Base-by-base conservation (phyloP, 2,888 invertebrate genomes). In the Spialia ferax region DNA sequence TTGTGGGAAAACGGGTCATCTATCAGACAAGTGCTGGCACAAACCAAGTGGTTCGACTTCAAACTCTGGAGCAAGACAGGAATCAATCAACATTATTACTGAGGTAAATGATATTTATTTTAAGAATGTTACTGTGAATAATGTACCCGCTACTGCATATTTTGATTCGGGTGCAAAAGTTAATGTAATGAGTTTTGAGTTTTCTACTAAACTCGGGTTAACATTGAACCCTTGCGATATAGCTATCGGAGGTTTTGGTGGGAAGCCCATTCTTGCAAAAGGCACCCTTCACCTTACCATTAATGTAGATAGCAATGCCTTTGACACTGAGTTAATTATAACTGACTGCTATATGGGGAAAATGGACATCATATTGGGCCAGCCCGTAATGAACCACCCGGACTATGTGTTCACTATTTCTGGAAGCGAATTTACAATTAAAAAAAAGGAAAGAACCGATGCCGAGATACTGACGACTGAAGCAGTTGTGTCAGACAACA, bases 41-140 rank as follows among this genome's bases (percentile, higher is more conserved):
- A 38, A 38, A 38, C 38, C 38, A 38, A 38, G 38, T 6, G 38
- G 38, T 38, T 38, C 38, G 38, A 38, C 38, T 38, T 38, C 38
- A 38, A 38, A 38, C 38, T 38, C 38, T n/a, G 38, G 38, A 38
- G n/a, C 38, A 38, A n/a, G 38, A 38, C 38, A 38, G 38, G 38
- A n/a, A 38, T 38, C 38, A 38, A n/a, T 38, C 38, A 38, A 38
- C 11, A n/a, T 38, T n/a, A 35, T 35, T 13, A 13, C 13, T 35
- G 35, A 13, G 35, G 35, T 35, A 35, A 35, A 35, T 35, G 35
- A 35, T 5, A 35, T 35, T 35, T 35, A 35, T 35, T 35, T 35
- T 35, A 35, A 35, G 35, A 35, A 35, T 2, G 35, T 13, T 35
- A 35, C 35, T 35, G 35, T 35, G 5, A 35, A 35, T 35, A 2